Evolutionary conservation across 2,113 vertebrate genomes (phyloP).

Genomic region (Pedetes capensis): DNA sequence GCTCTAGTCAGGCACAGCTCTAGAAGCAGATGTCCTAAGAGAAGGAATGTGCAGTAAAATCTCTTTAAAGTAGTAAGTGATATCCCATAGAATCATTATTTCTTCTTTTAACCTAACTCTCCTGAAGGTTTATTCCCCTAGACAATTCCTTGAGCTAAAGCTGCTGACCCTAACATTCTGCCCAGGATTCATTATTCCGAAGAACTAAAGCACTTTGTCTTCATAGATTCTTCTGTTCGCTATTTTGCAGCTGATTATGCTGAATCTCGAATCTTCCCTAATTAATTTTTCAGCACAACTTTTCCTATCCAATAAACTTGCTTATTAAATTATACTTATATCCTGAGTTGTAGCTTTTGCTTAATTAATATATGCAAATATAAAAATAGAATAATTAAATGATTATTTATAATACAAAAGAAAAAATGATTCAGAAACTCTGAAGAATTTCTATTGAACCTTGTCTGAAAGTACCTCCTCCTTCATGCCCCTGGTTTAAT

Average conservation of each 20-base stretch:
- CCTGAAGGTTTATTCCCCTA: not conserved
- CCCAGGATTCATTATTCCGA: constrained; percentile 53
- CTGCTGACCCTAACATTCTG: constrained; percentile 42
- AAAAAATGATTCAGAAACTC: constrained; percentile 57
- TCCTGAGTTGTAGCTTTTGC: constrained; percentile 60
- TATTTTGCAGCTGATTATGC: constrained; percentile 60
- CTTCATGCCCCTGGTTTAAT: constrained; percentile 20
- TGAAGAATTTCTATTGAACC: constrained; percentile 60
- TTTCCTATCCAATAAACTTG: constrained; percentile 52
- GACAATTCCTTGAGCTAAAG: not conserved
- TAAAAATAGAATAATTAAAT: constrained; percentile 66
- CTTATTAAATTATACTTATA: constrained; percentile 65
- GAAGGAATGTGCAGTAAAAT: not conserved
- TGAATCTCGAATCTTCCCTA: constrained; percentile 55
- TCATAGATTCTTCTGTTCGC: constrained; percentile 48
- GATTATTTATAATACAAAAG: constrained; percentile 76
- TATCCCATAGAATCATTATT: not conserved
- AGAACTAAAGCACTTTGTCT: constrained; percentile 44
- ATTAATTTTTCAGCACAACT: constrained; percentile 66
- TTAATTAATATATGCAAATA: constrained; percentile 80
- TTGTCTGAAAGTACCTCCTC: constrained; percentile 61
- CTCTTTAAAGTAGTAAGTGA: not conserved
- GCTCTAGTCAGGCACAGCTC: not conserved
- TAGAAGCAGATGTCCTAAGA: not conserved
- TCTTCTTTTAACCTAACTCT: constrained; percentile 30